These are phyloP conservation scores for Tachysurus vachellii DNA, from an alignment of 2,113 vertebrate genomes.

Conservation along the genomic window DNA sequence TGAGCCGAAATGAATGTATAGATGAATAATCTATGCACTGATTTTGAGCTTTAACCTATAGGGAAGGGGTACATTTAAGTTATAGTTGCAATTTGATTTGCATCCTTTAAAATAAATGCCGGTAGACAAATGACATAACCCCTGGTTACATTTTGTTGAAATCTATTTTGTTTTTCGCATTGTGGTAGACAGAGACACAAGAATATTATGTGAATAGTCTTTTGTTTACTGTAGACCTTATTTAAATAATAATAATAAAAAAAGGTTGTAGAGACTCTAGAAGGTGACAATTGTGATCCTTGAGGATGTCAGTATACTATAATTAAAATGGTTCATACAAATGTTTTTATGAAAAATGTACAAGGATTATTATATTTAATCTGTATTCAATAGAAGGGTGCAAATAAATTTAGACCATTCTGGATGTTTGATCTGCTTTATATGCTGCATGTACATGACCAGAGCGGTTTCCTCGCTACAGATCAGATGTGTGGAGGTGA, in stretches of 20 bases:
- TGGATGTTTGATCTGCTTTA: neutral
- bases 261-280: neutral
- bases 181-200: neutral
- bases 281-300: neutral
- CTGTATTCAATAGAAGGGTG: neutral
- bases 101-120: no score
- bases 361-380: neutral
- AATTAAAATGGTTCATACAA: neutral
- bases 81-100: neutral
- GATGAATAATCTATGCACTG: neutral
- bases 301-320: no score
- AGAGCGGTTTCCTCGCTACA: slow-evolving; percentile 61
- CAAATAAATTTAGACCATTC: neutral
- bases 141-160: neutral
- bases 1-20: neutral
- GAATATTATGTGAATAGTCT: neutral
- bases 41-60: neutral
- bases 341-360: neutral
- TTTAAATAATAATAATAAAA: neutral
- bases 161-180: neutral
- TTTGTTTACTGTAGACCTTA: neutral
- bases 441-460: neutral
- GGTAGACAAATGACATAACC: no score
- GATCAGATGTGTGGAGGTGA: slow-evolving; percentile 93
- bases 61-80: neutral